phyloP scores from a whole-genome alignment of 2,797 vertebrate genomes.

The Microctenopoma stevenorrisi region DNA sequence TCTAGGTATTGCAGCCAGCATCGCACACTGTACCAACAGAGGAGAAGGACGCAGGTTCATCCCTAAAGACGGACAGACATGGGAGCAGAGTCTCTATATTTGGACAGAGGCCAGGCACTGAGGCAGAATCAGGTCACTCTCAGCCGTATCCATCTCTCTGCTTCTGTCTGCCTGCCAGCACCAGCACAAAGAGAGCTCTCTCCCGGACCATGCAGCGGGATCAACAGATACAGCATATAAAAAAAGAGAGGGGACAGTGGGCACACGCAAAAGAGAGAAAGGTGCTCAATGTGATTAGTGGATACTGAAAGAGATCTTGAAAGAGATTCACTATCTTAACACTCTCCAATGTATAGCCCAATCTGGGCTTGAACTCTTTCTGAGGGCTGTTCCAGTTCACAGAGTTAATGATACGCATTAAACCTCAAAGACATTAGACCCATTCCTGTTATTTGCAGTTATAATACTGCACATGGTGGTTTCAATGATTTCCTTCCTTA shows the following conservation, averaged over 20 bases:
- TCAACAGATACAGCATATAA: conserved; percentile 70
- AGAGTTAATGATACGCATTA: conserved; percentile 69
- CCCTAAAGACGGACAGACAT: conserved; percentile 66
- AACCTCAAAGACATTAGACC: conserved; percentile 22
- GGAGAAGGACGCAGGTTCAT: conserved; percentile 47
- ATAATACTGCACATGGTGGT: conserved; percentile 19
- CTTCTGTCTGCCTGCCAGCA: conserved; percentile 75
- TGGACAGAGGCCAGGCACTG: conserved; percentile 74
- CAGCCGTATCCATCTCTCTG: conserved; percentile 77
- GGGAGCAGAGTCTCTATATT: conserved; percentile 70
- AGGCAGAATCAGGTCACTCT: conserved; percentile 84
- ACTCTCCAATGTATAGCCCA: conserved; percentile 75
- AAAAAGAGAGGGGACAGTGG: conserved; percentile 57
- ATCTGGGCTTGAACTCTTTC: conserved; percentile 61
- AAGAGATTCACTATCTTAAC: conserved; percentile 67
- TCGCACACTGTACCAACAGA: conserved; percentile 48
- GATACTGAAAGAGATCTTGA: conserved; percentile 73
- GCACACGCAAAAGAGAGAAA: conserved; percentile 52
- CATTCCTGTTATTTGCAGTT: conserved; percentile 23
- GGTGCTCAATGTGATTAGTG: conserved; percentile 76
- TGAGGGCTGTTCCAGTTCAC: conserved; percentile 57
- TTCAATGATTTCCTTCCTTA: conserved; percentile 5
- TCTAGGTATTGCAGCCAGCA: conserved; percentile 23
- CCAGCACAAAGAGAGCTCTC: conserved; percentile 79
- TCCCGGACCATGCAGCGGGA: conserved; percentile 74